These are phyloP conservation scores for Theristicus caerulescens DNA, from an alignment of 2,113 vertebrate species.

Conservation along the genomic window DNA sequence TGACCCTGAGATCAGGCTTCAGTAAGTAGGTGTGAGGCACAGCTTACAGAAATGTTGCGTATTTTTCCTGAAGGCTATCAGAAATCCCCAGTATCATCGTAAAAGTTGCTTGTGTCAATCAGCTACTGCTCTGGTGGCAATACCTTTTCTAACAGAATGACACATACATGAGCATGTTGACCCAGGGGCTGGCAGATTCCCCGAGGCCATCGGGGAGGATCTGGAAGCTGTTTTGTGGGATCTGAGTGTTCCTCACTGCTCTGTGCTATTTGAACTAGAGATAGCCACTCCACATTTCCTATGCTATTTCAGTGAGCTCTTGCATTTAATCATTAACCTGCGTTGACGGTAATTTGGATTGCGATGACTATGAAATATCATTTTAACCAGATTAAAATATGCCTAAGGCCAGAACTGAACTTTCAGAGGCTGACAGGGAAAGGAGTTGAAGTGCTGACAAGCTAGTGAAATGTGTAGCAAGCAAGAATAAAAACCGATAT, in stretches of 20 bases:
- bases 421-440: not conserved
- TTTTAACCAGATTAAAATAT: not conserved
- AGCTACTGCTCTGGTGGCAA: not conserved
- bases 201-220: not conserved
- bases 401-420: not conserved
- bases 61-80: not conserved
- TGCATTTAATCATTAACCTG: not conserved
- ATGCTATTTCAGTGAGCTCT: not conserved
- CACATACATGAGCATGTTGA: fast-evolving
- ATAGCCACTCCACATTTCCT: not conserved
- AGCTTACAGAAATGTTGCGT: not conserved
- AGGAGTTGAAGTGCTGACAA: not conserved
- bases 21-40: not conserved
- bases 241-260: not conserved
- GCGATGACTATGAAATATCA: not conserved
- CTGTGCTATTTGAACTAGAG: not conserved
- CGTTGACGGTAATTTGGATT: not conserved
- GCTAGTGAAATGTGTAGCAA: not conserved
- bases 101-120: not conserved
- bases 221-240: not conserved
- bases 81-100: not conserved
- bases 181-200: not conserved
- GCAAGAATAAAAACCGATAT: not conserved
- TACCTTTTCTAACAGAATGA: not conserved
- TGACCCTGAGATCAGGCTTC: not conserved